Evolutionary conservation across 1,140 invertebrate species (phyloP), one percentile per base, ranked within the genome.

Genomic region (Magallana ariakensis): DNA sequence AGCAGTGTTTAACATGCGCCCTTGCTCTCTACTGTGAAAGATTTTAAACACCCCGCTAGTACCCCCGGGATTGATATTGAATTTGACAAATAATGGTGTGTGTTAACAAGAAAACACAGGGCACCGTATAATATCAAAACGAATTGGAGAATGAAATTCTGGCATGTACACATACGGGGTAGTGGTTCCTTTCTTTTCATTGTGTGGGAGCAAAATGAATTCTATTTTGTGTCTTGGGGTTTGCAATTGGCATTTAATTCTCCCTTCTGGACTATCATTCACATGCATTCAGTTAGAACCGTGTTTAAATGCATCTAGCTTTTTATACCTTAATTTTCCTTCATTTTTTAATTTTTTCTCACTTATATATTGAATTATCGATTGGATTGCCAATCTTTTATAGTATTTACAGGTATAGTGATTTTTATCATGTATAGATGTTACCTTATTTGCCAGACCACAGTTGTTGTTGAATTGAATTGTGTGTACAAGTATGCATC

Each of bases 221-320:
- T 75, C 22, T 75, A n/a, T 62, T 0, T n/a, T 26, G 15, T 10
- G 22, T 33, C 66, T 26, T 7, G 5, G 22, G 22, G 6, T 19
- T 75, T n/a, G n/a, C n/a, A n/a, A n/a, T n/a, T 13, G 66, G 33
- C 1, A 33, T 75, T 75, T 26, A 75, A 75, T 26, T 75, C 22
- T 26, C 22, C 33, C 66, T 26, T 13, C 13, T 11, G 22, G 22
- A 19, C 19, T 26, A 70, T 46, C 66, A 70, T 70, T 75, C 19
- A 75, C 66, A 75, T 2, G 7, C 66, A 26, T 75, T 75, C 66
- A 13, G 66, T 75, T 75, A 75, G 66, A 75, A 75, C 66, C n/a
- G n/a, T n/a, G n/a, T n/a, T n/a, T n/a, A n/a, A n/a, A n/a, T n/a
- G n/a, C n/a, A n/a, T n/a, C n/a, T n/a, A n/a, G n/a, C n/a, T n/a